phyloP scores from a whole-genome alignment of 2,113 vertebrate genomes.

The Phyllostomus discolor region DNA sequence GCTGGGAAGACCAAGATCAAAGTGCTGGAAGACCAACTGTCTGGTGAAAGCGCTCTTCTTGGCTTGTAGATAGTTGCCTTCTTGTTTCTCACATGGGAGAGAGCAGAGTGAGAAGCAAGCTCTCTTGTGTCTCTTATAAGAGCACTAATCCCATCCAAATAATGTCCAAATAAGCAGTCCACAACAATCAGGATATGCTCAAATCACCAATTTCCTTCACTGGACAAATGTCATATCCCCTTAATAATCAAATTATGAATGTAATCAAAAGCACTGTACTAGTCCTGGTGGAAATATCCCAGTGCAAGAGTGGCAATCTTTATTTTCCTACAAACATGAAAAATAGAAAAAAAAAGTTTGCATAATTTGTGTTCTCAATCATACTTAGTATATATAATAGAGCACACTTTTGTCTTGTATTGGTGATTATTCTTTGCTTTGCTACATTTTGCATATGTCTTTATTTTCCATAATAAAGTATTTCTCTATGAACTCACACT shows the following conservation, averaged over 20 bases:
- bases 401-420: background rate
- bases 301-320: background rate
- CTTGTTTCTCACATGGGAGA: background rate
- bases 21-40: background rate
- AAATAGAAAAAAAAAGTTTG: background rate
- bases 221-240: background rate
- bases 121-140: background rate
- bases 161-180: background rate
- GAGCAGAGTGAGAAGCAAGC: background rate
- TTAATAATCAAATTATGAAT: too few relatives aligned
- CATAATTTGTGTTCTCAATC: background rate
- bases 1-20: background rate
- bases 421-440: background rate
- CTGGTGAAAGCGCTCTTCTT: background rate
- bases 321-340: background rate
- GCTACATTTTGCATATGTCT: background rate
- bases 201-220: background rate
- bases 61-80: background rate
- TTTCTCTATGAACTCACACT: background rate
- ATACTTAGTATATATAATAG: background rate
- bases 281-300: background rate
- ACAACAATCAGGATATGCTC: background rate
- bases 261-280: background rate
- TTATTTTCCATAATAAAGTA: background rate
- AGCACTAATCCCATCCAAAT: background rate